Evolutionary conservation across 1,140 invertebrate genomes (phyloP).

Genomic region (Bombus pascuorum): DNA sequence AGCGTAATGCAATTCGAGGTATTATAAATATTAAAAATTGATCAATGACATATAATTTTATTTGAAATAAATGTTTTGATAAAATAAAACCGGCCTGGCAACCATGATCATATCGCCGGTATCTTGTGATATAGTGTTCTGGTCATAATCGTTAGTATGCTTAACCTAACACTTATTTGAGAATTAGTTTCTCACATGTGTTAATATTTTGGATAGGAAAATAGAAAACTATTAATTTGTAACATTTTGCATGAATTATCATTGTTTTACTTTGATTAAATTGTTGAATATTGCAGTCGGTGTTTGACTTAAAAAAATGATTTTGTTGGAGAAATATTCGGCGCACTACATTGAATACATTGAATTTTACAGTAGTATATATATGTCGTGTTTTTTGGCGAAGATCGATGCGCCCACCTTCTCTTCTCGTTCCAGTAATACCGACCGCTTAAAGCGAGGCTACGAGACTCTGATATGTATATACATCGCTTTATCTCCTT

Average conservation of each 20-base stretch:
- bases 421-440: slow-evolving; percentile 57
- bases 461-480: slow-evolving; percentile 38
- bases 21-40: slow-evolving; percentile 1
- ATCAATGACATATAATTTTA: slow-evolving; percentile 19
- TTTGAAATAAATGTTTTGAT: slow-evolving; percentile 15
- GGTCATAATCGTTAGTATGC: slow-evolving; percentile 19
- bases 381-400: slow-evolving; percentile 46
- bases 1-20: not conserved
- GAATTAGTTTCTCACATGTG: slow-evolving; percentile 19
- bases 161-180: slow-evolving; percentile 36
- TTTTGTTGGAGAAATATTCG: not conserved
- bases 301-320: not conserved
- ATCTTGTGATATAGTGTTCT: not conserved
- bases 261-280: too few relatives aligned
- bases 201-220: not conserved
- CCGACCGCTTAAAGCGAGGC: slow-evolving; percentile 41
- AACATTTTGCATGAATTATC: not conserved
- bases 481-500: slow-evolving; percentile 42
- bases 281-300: not conserved
- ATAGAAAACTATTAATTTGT: not conserved
- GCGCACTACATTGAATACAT: slow-evolving; percentile 18
- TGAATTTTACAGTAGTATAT: slow-evolving; percentile 25
- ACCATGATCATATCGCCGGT: slow-evolving; percentile 45
- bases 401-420: slow-evolving; percentile 60
- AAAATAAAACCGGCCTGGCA: slow-evolving; percentile 41